Base-by-base conservation (phyloP, 2,797 vertebrate genomes). In the Pseudochirops cupreus region DNA sequence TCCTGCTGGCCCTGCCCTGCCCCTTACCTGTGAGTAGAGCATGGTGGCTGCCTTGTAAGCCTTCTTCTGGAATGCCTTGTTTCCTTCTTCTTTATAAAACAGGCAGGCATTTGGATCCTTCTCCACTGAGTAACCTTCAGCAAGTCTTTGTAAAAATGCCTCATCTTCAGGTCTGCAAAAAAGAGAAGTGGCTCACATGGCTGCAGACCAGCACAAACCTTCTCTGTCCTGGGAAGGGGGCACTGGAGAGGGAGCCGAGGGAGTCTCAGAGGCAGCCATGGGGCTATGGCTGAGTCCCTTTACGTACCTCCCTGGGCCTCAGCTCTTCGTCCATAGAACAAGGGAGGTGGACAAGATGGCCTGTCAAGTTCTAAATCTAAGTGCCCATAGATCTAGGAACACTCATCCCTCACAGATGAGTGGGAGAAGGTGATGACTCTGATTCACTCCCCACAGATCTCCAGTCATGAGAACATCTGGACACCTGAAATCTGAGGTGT, bases 11-110 rank as follows among this genome's bases (percentile, higher is more conserved):
- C 24, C 26, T 28, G 0, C 53, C 67, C n/a, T 13, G 6, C 5
- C 33, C 39, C 90, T 96, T 96, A 99, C 99, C 99, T 99, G 99
- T 57, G 99, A 99, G 95, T 99, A 99, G 74, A 99, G 98, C 31
- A 98, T 96, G 26, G 98, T 96, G 0, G 99, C 99, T 55, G 97
- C 95, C 4, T 62, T 93, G 97, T 99, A 99, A 95, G 99, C 98
- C 96, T 98, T 99, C 53, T 55, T 92, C 95, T 98, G 99, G 97
- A 99, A 99, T 92, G 98, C 98, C 53, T 92, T 95, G 98, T 99
- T 99, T 7, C 99, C 99, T 91, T 97, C 98, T 97, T 99, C 98
- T 92, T 99, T 99, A 98, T 98, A 99, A 97, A 96, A 98, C 55
- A 98, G 97, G 54, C 99, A 99, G 96, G 97, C 94, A 0, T 92